These are phyloP conservation scores for Acrobeloides nanus DNA, from an alignment of 2,888 invertebrate species.

Conservation along the genomic window DNA sequence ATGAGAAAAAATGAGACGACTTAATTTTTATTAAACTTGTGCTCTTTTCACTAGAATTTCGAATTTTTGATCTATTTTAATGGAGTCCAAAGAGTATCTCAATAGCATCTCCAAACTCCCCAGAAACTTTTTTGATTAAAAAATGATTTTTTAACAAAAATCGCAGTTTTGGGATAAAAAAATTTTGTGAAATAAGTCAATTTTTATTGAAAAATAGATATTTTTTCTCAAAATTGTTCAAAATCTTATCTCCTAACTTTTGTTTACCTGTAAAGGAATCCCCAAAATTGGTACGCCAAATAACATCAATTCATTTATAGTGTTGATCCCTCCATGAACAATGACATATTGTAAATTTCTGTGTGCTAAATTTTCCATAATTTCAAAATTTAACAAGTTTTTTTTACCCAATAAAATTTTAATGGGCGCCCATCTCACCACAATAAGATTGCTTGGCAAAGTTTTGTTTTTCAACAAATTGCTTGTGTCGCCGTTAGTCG, in stretches of 20 bases:
- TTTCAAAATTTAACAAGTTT: neutral
- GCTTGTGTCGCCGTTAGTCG: slow-evolving; percentile 34
- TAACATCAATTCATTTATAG: slow-evolving; percentile 39
- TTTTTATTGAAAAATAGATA: no score
- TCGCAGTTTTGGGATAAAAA: no score
- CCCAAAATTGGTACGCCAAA: slow-evolving; percentile 45
- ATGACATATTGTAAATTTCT: slow-evolving; percentile 39
- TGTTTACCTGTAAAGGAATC: slow-evolving; percentile 35
- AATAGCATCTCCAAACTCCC: no score
- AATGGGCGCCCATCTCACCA: slow-evolving; percentile 43
- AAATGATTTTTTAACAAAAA: no score
- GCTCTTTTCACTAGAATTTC: no score
- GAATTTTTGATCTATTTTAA: no score
- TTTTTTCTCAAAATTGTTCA: neutral
- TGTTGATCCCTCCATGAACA: slow-evolving; percentile 47
- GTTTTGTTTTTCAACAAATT: slow-evolving; percentile 11
- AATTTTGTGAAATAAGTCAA: no score
- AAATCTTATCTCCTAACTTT: no score
- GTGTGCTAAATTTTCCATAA: slow-evolving; percentile 30
- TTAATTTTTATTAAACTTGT: no score
- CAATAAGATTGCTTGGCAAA: slow-evolving; percentile 26
- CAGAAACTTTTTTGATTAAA: no score
- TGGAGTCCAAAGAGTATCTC: no score
- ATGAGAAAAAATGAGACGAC: no score
- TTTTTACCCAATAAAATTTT: slow-evolving; percentile 34